Evolutionary conservation across 2,113 vertebrate species (phyloP).

Genomic region (Nymphicus hollandicus): DNA sequence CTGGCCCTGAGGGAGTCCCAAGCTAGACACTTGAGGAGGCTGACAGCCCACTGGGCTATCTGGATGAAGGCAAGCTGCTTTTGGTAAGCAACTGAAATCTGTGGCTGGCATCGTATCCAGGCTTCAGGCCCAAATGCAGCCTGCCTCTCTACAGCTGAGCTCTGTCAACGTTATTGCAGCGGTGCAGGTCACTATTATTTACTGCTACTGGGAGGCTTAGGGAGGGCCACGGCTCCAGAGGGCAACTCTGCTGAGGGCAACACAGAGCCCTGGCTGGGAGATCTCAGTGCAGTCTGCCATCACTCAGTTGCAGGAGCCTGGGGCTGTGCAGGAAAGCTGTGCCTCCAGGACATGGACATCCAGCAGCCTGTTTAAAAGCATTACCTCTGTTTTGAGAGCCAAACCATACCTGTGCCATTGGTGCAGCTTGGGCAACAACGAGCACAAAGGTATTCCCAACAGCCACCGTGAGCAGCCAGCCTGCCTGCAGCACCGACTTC

Average conservation of each 20-base stretch:
- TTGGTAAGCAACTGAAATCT: not conserved
- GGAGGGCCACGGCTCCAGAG: not conserved
- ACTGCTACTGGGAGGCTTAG: not conserved
- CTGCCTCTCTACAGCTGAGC: not conserved
- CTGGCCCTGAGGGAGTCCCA: not conserved
- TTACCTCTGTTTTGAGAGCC: not conserved
- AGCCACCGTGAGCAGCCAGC: constrained; percentile 94
- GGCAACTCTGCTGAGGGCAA: not conserved
- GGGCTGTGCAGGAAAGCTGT: not conserved
- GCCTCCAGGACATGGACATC: fast-evolving
- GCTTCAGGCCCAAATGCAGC: not conserved
- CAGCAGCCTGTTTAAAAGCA: not conserved
- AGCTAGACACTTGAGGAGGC: fast-evolving
- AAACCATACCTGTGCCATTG: constrained; percentile 87
- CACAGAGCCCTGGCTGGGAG: not conserved
- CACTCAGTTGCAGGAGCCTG: not conserved
- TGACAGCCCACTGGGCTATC: not conserved
- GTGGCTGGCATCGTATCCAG: fast-evolving
- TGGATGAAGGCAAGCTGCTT: not conserved
- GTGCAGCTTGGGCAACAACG: constrained; percentile 88
- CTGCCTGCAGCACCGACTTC: constrained; percentile 96
- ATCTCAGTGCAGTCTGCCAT: not conserved
- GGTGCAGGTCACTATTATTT: not conserved
- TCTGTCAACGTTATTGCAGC: fast-evolving
- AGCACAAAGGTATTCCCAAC: constrained; percentile 93